Percentiles rank a stretch among this genome's conserved stretches.
phyloP scores from a whole-genome alignment of 2,888 invertebrate species.

The Orthosia gracilis region DNA sequence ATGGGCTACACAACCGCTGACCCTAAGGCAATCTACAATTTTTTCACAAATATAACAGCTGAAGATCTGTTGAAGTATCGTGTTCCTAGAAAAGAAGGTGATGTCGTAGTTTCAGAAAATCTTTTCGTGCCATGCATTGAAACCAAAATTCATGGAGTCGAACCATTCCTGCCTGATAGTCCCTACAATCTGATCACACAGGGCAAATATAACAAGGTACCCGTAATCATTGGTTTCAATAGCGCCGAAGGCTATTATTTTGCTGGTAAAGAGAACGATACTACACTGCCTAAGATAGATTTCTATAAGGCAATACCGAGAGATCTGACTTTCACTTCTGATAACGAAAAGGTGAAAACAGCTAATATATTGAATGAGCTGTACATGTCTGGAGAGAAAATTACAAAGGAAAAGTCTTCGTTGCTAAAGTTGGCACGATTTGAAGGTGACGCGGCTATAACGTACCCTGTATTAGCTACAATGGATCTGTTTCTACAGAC shows the following conservation, averaged over 20 bases:
- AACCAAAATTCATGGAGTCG: constrained; percentile 69
- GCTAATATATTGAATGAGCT: constrained; percentile 78
- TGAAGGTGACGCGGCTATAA: constrained; percentile 83
- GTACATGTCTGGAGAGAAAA: constrained; percentile 84
- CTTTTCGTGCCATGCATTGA: constrained; percentile 87
- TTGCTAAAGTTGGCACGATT: constrained; percentile 80
- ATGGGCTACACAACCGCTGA: constrained; percentile 77
- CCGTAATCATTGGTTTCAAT: constrained; percentile 84
- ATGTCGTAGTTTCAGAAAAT: constrained; percentile 83
- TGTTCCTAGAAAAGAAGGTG: constrained; percentile 81
- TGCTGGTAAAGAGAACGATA: constrained; percentile 84
- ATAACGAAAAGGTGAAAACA: constrained; percentile 70
- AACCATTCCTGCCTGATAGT: constrained; percentile 78
- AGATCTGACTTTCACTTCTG: constrained; percentile 77
- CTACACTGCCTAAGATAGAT: constrained; percentile 78
- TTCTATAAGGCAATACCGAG: constrained; percentile 80
- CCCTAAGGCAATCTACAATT: constrained; percentile 76
- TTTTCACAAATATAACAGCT: constrained; percentile 75
- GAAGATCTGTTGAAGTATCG: constrained; percentile 76
- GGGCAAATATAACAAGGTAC: constrained; percentile 80
- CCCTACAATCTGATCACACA: constrained; percentile 80
- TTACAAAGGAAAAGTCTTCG: constrained; percentile 74
- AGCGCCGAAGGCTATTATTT: constrained; percentile 85
- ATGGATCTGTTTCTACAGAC: constrained; percentile 76
- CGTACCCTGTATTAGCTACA: constrained; percentile 79